Percentiles rank a stretch among this genome's conserved stretches.
These are phyloP conservation scores for Lucilia sericata DNA, from an alignment of 1,140 invertebrate species.

Conservation along the genomic window DNA sequence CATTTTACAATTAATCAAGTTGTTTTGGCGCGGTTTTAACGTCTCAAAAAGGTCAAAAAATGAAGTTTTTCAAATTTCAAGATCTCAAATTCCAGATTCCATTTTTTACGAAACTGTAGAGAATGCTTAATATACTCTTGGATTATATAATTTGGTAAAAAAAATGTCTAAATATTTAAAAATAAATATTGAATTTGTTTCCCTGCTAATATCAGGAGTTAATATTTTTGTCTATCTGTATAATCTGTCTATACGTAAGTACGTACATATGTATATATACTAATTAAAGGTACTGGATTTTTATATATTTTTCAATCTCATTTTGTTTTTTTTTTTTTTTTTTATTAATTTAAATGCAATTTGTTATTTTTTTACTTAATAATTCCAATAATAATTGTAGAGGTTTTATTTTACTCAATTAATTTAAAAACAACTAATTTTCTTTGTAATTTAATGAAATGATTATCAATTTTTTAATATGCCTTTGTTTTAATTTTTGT, in stretches of 20 bases:
- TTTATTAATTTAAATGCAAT: constrained; percentile 29
- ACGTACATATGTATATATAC: background rate
- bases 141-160: too few species aligned
- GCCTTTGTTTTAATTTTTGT: constrained; percentile 34
- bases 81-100: too few species aligned
- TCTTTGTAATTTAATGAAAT: constrained; percentile 20
- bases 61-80: too few species aligned
- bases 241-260: too few species aligned
- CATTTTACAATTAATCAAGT: too few species aligned
- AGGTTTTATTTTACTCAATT: background rate
- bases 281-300: constrained; percentile 48
- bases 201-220: background rate
- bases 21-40: too few species aligned
- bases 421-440: constrained; percentile 16
- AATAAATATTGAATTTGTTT: background rate
- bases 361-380: background rate
- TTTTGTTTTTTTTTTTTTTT: background rate
- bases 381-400: constrained; percentile 4
- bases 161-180: too few species aligned
- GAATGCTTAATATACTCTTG: too few species aligned
- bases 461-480: constrained; percentile 48
- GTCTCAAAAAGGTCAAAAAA: too few species aligned
- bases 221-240: background rate
- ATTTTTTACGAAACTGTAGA: too few species aligned
- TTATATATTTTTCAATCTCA: constrained; percentile 41